A percentile compares a stretch with the other conserved stretches of the same genome.
Conservation (phyloP, 2,888 invertebrate genomes). For the Hypselothyrea guttata region DNA sequence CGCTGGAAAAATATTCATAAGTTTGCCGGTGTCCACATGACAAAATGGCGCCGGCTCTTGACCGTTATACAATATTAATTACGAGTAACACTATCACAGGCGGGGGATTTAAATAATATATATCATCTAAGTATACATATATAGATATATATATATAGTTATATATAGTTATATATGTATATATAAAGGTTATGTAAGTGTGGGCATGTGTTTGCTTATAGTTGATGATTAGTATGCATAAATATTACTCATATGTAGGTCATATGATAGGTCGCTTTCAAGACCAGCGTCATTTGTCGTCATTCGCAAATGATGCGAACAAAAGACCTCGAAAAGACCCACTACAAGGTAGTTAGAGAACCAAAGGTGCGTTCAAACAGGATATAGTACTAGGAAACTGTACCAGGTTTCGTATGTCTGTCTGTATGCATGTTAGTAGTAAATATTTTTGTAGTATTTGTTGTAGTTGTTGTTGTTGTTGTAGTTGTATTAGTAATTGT, state of each 20-base stretch:
- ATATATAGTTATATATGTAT: constrained; percentile 1
- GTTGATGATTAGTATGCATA: no score
- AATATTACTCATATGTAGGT: no score
- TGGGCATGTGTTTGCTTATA: constrained; percentile 26
- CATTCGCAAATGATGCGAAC: no score
- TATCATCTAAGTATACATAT: constrained; percentile 27
- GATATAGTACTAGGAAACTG: neutral
- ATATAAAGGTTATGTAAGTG: constrained; percentile 17
- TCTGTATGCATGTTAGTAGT: no score
- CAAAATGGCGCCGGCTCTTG: constrained; percentile 28
- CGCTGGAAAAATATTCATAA: constrained; percentile 27
- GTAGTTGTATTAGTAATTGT: no score
- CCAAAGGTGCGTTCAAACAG: neutral
- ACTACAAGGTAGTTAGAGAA: neutral
- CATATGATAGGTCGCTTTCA: no score
- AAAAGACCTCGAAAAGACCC: no score
- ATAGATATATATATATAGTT: constrained; percentile 7
- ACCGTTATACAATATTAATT: constrained; percentile 45
- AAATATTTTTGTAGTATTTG: no score
- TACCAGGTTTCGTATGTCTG: neutral
- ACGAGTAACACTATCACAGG: constrained; percentile 75
- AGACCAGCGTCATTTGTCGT: no score
- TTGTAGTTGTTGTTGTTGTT: neutral
- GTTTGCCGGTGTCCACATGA: no score
- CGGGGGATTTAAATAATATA: constrained; percentile 50